A percentile compares a stretch with the other conserved stretches of the same genome.
phyloP scores from a whole-genome alignment of 2,113 vertebrate genomes.

The Dipodomys spectabilis region DNA sequence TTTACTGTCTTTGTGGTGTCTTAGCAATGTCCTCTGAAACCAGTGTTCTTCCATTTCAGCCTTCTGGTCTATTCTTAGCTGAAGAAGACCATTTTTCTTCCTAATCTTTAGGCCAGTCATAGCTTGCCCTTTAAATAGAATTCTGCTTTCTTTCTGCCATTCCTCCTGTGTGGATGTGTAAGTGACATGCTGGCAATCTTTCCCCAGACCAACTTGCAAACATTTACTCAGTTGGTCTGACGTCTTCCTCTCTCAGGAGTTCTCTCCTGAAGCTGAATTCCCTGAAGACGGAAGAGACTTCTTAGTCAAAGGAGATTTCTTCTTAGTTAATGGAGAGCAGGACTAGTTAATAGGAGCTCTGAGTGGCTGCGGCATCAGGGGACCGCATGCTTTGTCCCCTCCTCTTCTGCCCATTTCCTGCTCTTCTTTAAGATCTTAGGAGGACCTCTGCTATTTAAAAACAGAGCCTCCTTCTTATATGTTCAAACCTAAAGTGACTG shows the following conservation, averaged over 20 bases:
- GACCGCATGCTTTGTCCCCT: neutral
- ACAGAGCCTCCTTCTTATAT: neutral
- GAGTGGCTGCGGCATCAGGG: neutral
- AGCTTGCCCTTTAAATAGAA: neutral
- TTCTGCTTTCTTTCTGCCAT: neutral
- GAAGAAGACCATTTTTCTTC: neutral
- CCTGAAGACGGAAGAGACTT: neutral
- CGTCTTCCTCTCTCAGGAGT: neutral
- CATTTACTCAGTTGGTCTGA: neutral
- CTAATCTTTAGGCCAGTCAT: neutral
- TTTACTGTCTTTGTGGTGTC: neutral
- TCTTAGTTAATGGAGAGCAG: neutral
- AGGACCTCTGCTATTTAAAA: neutral
- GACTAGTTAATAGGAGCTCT: neutral
- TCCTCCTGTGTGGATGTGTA: neutral
- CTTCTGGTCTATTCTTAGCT: neutral
- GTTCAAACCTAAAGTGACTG: neutral
- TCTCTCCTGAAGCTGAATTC: neutral
- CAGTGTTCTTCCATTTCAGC: neutral
- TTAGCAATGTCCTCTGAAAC: neutral
- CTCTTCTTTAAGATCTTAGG: neutral
- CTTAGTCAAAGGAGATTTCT: neutral
- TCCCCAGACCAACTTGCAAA: neutral
- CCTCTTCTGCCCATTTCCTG: neutral
- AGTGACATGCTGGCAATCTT: neutral